A percentile compares a stretch with the other conserved stretches of the same genome.
Conservation (phyloP, 2,888 invertebrate genomes). For the Anticlea derivata region DNA sequence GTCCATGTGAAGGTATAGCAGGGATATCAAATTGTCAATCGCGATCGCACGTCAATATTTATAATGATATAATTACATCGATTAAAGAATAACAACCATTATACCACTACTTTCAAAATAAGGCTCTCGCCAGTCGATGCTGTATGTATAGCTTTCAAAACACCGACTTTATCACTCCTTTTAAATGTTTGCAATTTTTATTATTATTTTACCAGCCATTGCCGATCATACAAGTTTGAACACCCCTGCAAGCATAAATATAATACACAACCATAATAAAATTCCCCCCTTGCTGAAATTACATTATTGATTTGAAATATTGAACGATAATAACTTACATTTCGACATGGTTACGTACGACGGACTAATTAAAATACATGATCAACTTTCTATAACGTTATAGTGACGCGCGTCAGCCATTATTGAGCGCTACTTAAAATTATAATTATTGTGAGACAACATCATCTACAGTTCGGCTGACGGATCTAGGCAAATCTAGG, state of each 20-base stretch:
- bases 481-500: no score
- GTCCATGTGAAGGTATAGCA: slow-evolving; percentile 5
- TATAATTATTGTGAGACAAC: slow-evolving; percentile 6
- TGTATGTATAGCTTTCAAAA: no score
- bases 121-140: no score
- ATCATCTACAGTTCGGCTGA: no score
- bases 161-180: no score
- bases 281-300: no score
- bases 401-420: background rate
- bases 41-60: no score
- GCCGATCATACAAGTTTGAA: background rate
- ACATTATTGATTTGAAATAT: slow-evolving; percentile 5
- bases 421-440: background rate
- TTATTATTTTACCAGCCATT: no score
- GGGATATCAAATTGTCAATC: background rate
- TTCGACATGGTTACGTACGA: background rate
- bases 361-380: background rate
- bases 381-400: background rate
- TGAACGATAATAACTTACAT: background rate
- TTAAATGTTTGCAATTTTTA: no score
- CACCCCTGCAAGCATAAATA: background rate
- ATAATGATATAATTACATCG: no score
- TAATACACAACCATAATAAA: slow-evolving; percentile 3
- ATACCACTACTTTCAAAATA: no score
- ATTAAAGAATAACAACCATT: no score